phyloP scores from a whole-genome alignment of 2,797 vertebrate genomes.

The Pangasius mekongensis region DNA sequence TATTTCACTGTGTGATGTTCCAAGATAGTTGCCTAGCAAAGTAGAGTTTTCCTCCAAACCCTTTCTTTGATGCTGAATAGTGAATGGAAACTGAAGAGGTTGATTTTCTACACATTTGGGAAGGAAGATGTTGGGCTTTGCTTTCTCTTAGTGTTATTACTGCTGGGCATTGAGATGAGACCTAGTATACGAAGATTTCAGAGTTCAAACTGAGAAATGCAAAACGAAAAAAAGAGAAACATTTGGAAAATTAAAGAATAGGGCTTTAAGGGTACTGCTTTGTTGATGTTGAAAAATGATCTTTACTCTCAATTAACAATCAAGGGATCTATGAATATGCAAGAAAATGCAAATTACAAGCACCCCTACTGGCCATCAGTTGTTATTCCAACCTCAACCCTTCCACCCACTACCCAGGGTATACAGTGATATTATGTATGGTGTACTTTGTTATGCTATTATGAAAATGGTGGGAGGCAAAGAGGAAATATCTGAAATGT shows the following conservation, averaged over 20 bases:
- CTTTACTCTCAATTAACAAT: not conserved
- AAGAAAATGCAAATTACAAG: constrained; percentile 1
- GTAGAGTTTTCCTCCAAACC: not conserved
- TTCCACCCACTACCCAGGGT: constrained; percentile 6
- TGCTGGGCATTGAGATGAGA: not conserved
- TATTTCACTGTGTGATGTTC: not conserved
- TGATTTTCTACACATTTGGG: not conserved
- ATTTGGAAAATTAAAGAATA: not conserved
- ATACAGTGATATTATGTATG: not conserved
- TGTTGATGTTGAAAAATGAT: not conserved
- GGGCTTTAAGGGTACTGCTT: not conserved
- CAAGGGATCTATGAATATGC: not conserved
- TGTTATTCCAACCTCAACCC: not conserved
- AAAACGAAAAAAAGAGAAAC: not conserved
- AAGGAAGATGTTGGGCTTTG: not conserved
- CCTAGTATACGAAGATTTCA: not conserved
- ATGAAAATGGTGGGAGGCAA: not conserved
- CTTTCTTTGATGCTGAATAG: not conserved
- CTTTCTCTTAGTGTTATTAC: not conserved
- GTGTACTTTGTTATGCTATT: not conserved
- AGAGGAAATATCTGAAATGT: not conserved
- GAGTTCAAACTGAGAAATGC: not conserved
- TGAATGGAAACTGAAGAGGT: not conserved
- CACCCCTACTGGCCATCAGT: constrained; percentile 6
- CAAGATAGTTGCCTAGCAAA: not conserved